Percentiles rank a stretch among this genome's conserved stretches.
These are phyloP conservation scores for Falco concolor DNA, from an alignment of 2,797 vertebrate genomes.

Conservation along the genomic window DNA sequence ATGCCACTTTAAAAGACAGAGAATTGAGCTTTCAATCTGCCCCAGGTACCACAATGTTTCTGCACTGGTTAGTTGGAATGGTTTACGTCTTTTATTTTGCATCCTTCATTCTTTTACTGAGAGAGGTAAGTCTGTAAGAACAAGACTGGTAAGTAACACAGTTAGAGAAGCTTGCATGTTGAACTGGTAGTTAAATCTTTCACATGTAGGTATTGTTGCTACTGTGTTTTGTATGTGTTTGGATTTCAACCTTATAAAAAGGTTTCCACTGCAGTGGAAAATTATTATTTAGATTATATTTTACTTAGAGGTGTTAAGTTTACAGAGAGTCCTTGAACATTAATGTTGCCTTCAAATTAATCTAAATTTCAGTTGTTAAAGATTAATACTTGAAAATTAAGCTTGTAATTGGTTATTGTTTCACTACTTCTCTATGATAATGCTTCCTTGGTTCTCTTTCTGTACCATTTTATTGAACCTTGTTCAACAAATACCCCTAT, in stretches of 20 bases:
- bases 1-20: constrained; percentile 91
- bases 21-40: constrained; percentile 92
- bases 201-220: neutral
- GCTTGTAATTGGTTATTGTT: neutral
- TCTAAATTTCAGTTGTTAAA: neutral
- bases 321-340: neutral
- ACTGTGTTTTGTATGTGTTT: neutral
- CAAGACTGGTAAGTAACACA: neutral
- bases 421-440: neutral
- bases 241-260: neutral
- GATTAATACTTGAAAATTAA: neutral
- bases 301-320: neutral
- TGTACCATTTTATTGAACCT: neutral
- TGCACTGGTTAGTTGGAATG: constrained; percentile 97
- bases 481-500: neutral
- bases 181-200: neutral
- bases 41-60: constrained; percentile 95
- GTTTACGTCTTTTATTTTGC: constrained; percentile 98
- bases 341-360: neutral
- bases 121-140: constrained; percentile 80
- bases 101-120: constrained; percentile 92
- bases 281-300: neutral
- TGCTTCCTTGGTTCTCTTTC: neutral
- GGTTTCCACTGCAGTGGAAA: neutral
- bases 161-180: neutral